Base-by-base conservation (phyloP, 2,888 invertebrate genomes). In the Sepioteuthis lessoniana region DNA sequence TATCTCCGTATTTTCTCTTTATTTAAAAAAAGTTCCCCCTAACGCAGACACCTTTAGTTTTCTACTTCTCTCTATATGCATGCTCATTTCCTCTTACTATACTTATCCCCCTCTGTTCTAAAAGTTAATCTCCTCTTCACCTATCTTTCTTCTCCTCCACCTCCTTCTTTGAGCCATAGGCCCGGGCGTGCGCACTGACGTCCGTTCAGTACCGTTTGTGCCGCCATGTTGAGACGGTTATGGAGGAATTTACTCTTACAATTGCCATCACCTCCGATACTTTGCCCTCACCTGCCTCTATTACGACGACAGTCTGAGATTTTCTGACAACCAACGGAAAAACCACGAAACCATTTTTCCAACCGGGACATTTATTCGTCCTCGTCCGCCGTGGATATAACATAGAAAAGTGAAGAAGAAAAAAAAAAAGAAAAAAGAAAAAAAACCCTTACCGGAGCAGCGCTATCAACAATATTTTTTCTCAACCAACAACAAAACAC, bases 151-250 rank as follows among this genome's bases (percentile, higher is more conserved):
- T 37, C 37, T 38, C 91, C 37, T 37, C 91, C 91, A 25, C 38
- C 92, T 31, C 46, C 31, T 13, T 92, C 46, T 92, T 42, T 42
- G n/a, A 47, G 46, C 38, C 92, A 92, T 47, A n/a, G 35, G n/a
- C 28, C 35, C 25, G 92, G 47, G 92, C 92, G 92, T 92, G 92
- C 92, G 92, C 92, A 92, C 46, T 92, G 46, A n/a, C 92, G 31
- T 47, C 47, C 92, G 31, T 46, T 91, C 91, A 91, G 91, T 46
- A 91, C 91, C 91, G 37, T 25, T 46, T 42, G 91, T 91, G 46
- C 91, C 91, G 91, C 91, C 91, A 92, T 92, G 92, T 92, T 92
- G 42, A 92, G 92, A 92, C 92, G 92, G 92, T 92, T 92, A 92
- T 92, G 92, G 92, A 38, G 47, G 92, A 92, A 47, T 47, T 92